Base-by-base conservation (phyloP, 2,888 invertebrate species). In the Drosophila lutescens region DNA sequence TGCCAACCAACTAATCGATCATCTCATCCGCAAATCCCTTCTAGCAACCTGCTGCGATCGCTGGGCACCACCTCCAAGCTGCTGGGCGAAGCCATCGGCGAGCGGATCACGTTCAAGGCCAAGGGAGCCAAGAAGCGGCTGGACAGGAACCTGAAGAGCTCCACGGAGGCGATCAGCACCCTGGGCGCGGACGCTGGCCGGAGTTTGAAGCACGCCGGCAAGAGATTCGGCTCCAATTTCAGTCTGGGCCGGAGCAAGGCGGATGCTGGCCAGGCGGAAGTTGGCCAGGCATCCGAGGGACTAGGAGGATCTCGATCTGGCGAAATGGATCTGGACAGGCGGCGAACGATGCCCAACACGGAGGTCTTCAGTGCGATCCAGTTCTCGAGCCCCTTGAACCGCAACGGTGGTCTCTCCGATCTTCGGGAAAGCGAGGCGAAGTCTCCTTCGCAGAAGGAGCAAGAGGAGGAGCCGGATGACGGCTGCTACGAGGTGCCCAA, bases 11-110 rank as follows among this genome's bases (percentile, higher is more conserved):
- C n/a, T 26, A 3, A 43, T 4, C 2, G 6, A 26, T 7, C 6
- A 15, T 47, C n/a, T 47, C 10, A 2, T 10, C 5, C 4, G 23
- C 2, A 4, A 1, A 30, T 15, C 17, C 49, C 34, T 8, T 73
- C 8, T 30, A 92, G 92, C 54, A 90, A 92, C 44, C 76, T 92
- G 0, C 69, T 92, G 13, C 92, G 92, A 61, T 90, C 92, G 2
- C 73, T 92, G 74, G 92, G 92, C 36, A 86, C 79, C 43, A 92
- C 92, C 4, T 92, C 92, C 5, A 92, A 91, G 67, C 76, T 91
- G 17, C 78, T 92, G 13, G 90, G 91, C 50, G 92, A 92, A 80
- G 89, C 92, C 3, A 91, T 92, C 59, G 87, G 91, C 5, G 92
- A 92, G 73, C 90, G 92, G 7, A 88, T 92, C n/a, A 88, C 89